Percentiles rank a stretch among this genome's conserved stretches.
Evolutionary conservation across 2,797 vertebrate genomes (phyloP).

Genomic region (Eospalax fontanierii): DNA sequence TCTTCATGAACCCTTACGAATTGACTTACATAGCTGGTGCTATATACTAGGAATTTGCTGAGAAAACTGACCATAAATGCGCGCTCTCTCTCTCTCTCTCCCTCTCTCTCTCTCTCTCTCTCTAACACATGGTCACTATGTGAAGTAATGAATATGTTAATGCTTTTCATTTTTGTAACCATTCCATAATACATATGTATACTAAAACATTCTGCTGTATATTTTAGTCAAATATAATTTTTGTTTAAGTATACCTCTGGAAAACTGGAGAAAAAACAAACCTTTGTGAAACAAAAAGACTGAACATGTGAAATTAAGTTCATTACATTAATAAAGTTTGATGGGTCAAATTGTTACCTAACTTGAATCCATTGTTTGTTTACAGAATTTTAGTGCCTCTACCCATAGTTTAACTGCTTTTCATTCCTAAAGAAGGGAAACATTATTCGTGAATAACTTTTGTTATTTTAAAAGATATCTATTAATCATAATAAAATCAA

Average conservation of each 20-base stretch:
- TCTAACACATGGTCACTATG: too few relatives aligned
- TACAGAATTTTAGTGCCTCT: not conserved
- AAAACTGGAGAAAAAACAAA: not conserved
- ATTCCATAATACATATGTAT: too few relatives aligned
- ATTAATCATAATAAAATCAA: not conserved
- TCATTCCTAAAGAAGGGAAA: not conserved
- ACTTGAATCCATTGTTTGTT: not conserved
- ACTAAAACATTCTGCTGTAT: too few relatives aligned
- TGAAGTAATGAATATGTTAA: too few relatives aligned
- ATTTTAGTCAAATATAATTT: not conserved
- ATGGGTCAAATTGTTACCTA: not conserved
- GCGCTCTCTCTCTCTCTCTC: not conserved
- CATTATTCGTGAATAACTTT: not conserved
- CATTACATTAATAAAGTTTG: not conserved
- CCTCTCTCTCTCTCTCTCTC: not conserved
- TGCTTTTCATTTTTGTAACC: too few relatives aligned
- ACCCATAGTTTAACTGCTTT: not conserved
- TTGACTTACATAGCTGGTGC: not conserved
- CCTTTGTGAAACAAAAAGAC: not conserved
- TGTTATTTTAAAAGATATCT: slow-evolving; percentile 1
- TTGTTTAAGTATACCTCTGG: not conserved
- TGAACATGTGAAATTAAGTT: not conserved
- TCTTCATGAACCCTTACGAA: not conserved
- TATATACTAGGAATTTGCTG: not conserved
- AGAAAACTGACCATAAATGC: not conserved